phyloP scores from a whole-genome alignment of 2,797 vertebrate species.

The Chrysocyon brachyurus region DNA sequence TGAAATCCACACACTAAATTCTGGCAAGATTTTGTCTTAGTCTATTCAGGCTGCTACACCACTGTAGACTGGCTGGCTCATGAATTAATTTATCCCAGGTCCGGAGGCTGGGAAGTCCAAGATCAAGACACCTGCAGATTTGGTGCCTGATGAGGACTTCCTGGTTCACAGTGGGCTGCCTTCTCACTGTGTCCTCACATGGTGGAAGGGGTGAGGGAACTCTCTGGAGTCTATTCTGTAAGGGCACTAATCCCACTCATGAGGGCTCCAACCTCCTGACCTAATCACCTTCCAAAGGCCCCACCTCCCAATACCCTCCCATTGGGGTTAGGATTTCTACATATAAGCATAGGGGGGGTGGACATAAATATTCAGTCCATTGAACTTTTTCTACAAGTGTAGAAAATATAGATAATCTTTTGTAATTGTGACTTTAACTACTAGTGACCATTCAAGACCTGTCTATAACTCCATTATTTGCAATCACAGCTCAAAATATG shows the following conservation, averaged over 20 bases:
- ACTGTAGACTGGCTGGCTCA: not conserved
- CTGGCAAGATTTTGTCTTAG: not conserved
- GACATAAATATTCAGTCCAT: not conserved
- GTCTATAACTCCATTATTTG: not conserved
- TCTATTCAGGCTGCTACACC: not conserved
- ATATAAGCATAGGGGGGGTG: not conserved
- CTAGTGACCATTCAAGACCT: not conserved
- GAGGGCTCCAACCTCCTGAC: not conserved
- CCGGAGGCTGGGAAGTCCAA: not conserved
- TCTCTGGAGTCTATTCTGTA: not conserved
- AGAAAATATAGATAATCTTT: not conserved
- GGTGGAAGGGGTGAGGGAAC: not conserved
- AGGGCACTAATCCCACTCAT: not conserved
- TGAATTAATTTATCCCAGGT: not conserved
- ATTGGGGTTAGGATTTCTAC: not conserved
- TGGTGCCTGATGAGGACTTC: not conserved
- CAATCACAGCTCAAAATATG: not conserved
- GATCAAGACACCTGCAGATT: not conserved
- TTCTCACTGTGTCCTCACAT: no score
- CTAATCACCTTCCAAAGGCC: not conserved
- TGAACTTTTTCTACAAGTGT: not conserved
- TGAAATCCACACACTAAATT: not conserved
- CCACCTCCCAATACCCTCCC: not conserved
- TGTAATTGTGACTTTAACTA: not conserved
- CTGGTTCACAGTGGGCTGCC: not conserved